These are phyloP conservation scores for Leucophenga varia DNA, from an alignment of 1,140 invertebrate species.

Conservation along the genomic window DNA sequence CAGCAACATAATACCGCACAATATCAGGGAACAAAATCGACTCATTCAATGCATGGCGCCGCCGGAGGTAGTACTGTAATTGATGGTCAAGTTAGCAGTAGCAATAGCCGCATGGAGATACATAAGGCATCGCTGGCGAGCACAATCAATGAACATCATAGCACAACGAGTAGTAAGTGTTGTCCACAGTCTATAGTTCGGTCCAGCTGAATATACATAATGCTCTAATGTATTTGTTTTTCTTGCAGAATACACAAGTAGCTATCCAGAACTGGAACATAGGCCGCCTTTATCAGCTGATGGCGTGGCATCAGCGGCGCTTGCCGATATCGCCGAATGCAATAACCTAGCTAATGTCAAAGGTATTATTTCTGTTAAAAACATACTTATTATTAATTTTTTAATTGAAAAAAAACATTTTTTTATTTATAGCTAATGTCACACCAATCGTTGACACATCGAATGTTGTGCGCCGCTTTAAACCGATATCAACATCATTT, in stretches of 20 bases:
- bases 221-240: not conserved
- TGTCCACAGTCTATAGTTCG: not conserved
- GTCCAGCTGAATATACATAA: not conserved
- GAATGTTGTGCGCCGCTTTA: slow-evolving; percentile 44
- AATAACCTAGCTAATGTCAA: too few species aligned
- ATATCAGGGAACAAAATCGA: slow-evolving; percentile 6
- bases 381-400: not conserved
- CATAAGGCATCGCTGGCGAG: slow-evolving; percentile 50
- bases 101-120: slow-evolving; percentile 45
- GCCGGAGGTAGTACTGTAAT: slow-evolving; percentile 21
- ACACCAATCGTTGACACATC: not conserved
- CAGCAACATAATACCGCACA: slow-evolving; percentile 12
- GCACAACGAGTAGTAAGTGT: slow-evolving; percentile 26
- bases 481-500: slow-evolving; percentile 37
- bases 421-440: not conserved
- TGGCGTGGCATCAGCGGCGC: slow-evolving; percentile 26
- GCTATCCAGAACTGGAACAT: slow-evolving; percentile 2
- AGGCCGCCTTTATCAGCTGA: too few species aligned
- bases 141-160: slow-evolving; percentile 32
- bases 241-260: slow-evolving; percentile 23
- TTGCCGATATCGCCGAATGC: slow-evolving; percentile 45
- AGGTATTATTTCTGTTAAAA: too few species aligned
- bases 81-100: slow-evolving; percentile 31
- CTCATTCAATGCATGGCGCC: slow-evolving; percentile 3
- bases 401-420: not conserved